phyloP scores from a whole-genome alignment of 2,113 vertebrate genomes.

The Okapia johnstoni region DNA sequence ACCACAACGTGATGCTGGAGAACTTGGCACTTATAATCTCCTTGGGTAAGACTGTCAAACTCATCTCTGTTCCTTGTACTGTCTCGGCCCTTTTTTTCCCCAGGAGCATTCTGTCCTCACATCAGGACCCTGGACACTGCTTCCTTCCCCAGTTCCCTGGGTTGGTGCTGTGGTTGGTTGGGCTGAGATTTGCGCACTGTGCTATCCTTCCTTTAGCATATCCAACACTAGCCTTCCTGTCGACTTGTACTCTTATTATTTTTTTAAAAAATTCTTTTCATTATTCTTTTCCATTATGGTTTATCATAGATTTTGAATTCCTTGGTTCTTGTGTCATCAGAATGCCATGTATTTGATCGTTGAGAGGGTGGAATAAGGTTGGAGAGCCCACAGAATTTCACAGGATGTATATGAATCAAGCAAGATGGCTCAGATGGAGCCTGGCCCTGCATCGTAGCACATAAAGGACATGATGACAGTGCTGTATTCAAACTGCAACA shows the following conservation, averaged over 20 bases:
- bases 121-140: not conserved
- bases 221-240: not conserved
- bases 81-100: not conserved
- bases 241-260: not conserved
- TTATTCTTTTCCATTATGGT: not conserved
- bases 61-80: not conserved
- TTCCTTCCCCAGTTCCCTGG: not conserved
- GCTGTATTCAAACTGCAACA: not conserved
- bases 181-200: not conserved
- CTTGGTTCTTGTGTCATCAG: not conserved
- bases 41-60: slow-evolving; percentile 6
- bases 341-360: not conserved
- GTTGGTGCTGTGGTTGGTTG: not conserved
- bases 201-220: not conserved
- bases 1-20: slow-evolving; percentile 52
- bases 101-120: not conserved
- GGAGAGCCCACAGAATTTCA: not conserved
- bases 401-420: not conserved
- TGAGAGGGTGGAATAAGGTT: not conserved
- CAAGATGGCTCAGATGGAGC: not conserved
- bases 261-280: not conserved
- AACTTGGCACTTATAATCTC: slow-evolving; percentile 32
- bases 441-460: not conserved
- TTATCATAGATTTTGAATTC: not conserved
- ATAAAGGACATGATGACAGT: too few species aligned